Evolutionary conservation across 2,888 invertebrate species (phyloP).

Genomic region (Tridacna gigas): DNA sequence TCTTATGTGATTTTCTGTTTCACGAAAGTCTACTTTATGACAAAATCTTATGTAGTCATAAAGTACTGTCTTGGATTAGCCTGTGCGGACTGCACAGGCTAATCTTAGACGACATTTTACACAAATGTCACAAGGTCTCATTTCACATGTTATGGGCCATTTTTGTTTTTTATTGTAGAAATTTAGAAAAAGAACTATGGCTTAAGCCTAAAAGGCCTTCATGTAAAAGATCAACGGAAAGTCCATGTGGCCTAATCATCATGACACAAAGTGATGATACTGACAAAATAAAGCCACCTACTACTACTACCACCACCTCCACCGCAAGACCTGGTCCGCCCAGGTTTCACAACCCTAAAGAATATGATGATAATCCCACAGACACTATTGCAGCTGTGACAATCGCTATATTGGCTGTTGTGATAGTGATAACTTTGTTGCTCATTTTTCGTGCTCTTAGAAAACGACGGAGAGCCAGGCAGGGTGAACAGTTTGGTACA

Average conservation of each 20-base stretch:
- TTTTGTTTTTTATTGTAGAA: no score
- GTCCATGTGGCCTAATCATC: neutral
- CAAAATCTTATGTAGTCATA: no score
- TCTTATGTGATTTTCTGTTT: no score
- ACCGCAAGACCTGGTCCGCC: constrained; percentile 14
- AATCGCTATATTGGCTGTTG: constrained; percentile 68
- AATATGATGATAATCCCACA: constrained; percentile 52
- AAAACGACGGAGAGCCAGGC: constrained; percentile 65
- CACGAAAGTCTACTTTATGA: no score
- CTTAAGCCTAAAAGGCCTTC: no score
- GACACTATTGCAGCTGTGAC: constrained; percentile 71
- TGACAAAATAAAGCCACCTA: neutral
- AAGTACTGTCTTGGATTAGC: no score
- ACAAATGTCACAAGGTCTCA: no score
- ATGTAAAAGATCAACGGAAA: no score
- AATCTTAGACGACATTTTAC: no score
- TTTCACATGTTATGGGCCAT: no score
- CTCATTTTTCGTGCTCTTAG: constrained; percentile 65
- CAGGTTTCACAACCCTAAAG: constrained; percentile 26
- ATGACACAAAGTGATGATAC: constrained; percentile 18
- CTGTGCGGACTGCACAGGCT: no score
- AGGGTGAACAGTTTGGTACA: constrained; percentile 65
- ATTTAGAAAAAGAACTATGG: no score
- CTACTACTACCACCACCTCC: neutral
- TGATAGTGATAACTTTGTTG: constrained; percentile 66